Evolutionary conservation across 1,140 invertebrate genomes (phyloP).

Genomic region (Asobara japonica): DNA sequence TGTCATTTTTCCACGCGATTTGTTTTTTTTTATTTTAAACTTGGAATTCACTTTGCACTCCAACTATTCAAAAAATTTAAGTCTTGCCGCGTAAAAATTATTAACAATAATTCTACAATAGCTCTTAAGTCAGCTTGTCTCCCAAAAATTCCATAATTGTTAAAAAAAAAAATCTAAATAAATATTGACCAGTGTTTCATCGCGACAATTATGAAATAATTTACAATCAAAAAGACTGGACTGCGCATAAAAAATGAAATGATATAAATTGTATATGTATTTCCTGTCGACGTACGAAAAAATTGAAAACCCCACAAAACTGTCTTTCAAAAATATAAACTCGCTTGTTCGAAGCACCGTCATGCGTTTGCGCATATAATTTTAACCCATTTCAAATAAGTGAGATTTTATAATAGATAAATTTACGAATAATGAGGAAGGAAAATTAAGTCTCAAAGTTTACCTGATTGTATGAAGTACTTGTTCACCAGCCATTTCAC

Average conservation of each 20-base stretch:
- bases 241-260: slow-evolving; percentile 14
- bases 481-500: background rate
- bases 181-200: background rate
- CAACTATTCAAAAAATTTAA: too few species aligned
- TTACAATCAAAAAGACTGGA: slow-evolving; percentile 22
- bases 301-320: too few species aligned
- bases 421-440: background rate
- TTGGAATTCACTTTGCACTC: too few species aligned
- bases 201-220: slow-evolving; percentile 9
- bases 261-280: slow-evolving; percentile 6
- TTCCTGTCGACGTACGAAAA: background rate
- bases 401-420: slow-evolving; percentile 6
- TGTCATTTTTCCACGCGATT: too few species aligned
- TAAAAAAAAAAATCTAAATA: background rate
- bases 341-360: slow-evolving; percentile 30
- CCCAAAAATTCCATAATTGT: background rate
- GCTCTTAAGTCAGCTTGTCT: background rate
- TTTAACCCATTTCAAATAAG: slow-evolving; percentile 20
- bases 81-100: too few species aligned
- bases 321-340: background rate
- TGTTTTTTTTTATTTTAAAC: too few species aligned
- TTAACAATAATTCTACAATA: background rate
- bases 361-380: slow-evolving; percentile 28
- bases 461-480: slow-evolving; percentile 1
- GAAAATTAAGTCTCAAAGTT: background rate